Base-by-base conservation (phyloP, 2,113 vertebrate species). In the Pogona vitticeps region DNA sequence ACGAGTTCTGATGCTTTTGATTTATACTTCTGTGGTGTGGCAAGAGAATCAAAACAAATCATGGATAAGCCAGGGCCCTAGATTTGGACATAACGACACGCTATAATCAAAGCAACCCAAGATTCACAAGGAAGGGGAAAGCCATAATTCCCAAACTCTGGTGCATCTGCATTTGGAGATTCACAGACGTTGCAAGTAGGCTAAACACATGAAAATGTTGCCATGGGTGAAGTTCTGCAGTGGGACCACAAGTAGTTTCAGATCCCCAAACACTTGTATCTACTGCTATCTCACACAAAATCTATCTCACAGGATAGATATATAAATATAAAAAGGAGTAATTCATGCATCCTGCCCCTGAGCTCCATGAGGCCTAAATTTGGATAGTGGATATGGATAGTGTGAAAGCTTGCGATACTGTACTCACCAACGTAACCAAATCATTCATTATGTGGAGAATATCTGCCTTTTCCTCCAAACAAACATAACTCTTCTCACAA, bases 401-500 rank as follows among this genome's bases (percentile, higher is more conserved):
- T 31, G 28, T 68, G 65, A 42, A 73, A 73, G 7, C 7, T 80
- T 73, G 14, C 31, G n/a, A n/a, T n/a, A n/a, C n/a, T 73, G 2
- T 28, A 26, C 56, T 80, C 42, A 46, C 38, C 59, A 59, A 46
- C 58, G 46, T 4, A 73, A 1, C n/a, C 4, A 65, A 68, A 17
- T 15, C n/a, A 68, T 17, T 23, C n/a, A 36, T 36, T 56, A 23
- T 33, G 21, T 42, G 33, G 70, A 58, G 20, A 63, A 31, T 76
- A 76, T 20, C 59, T 28, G n/a, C 20, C 5, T 46, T 78, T 89
- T 90, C 78, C 78, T 28, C n/a, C 26, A 73, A 46, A 72, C 68
- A 33, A 17, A 38, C 1, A 58, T 67, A 86, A 42, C 2, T n/a
- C 33, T 36, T 31, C 71, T 94, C 89, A 90, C 85, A 88, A 93